Base-by-base conservation (phyloP, 2,888 invertebrate genomes). In the Microctonus hyperodae region DNA sequence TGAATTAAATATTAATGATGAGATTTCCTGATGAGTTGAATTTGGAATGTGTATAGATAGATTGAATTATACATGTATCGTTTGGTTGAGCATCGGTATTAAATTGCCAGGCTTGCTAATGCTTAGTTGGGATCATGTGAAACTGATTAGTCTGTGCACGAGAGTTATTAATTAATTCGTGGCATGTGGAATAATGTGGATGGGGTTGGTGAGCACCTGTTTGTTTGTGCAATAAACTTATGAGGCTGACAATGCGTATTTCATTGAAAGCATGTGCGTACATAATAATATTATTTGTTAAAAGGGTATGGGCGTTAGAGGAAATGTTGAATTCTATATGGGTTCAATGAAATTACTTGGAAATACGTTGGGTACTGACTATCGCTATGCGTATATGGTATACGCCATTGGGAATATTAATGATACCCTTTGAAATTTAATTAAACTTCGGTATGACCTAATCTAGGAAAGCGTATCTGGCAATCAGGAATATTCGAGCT, bases 241-340 rank as follows among this genome's bases (percentile, higher is more conserved):
- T 57, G 40, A 57, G 51, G 60, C 57, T 57, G 44, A 44, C 44
- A 44, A 44, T 35, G 40, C 53, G 59, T 62, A 55, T 57, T 69
- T 63, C 50, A 64, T 69, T 44, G 63, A 60, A 60, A 65, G 60
- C 69, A 61, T 63, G 58, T 69, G 66, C 61, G 56, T 69, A 60
- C 56, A 68, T 72, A 72, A 66, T 61, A 61, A 50, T 57, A 68
- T 70, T 70, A 70, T 67, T 64, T 57, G 53, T 57, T 60, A 25
- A 35, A 56, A 23, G 33, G 33, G 48, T 31, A n/a, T 31, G 31
- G 23, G 23, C 11, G 59, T 16, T 3, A 13, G n/a, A 28, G 33
- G 53, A 23, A 56, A 28, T 13, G 56, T 33, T 25, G 44, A 28
- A 31, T 59, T 51, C 33, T 44, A 53, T 33, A 37, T 13, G 16